These are phyloP conservation scores for Odontamblyopus lacepedii DNA, from an alignment of 2,797 vertebrate genomes.

Conservation along the genomic window DNA sequence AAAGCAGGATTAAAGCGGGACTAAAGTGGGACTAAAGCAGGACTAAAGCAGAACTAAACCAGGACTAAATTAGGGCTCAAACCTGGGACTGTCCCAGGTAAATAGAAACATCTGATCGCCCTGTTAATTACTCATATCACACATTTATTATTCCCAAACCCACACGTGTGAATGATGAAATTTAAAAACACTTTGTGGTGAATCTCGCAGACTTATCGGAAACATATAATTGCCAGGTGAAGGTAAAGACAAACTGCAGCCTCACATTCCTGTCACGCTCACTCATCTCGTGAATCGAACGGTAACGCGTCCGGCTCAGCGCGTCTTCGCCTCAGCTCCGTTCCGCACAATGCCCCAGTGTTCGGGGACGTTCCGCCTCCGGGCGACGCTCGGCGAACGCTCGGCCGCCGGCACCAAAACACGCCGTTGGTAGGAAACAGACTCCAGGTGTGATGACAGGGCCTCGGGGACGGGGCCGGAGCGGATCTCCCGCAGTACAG, in stretches of 20 bases:
- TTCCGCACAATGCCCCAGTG: conserved; percentile 49
- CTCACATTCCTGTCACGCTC: conserved; percentile 37
- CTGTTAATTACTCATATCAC: no score
- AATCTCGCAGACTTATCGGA: not conserved
- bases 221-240: not conserved
- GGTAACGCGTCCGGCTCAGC: conserved; percentile 36
- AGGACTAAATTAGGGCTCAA: no score
- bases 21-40: no score
- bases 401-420: conserved; percentile 44
- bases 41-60: no score
- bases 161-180: no score
- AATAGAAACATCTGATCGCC: no score
- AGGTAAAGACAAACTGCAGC: conserved; percentile 19
- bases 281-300: conserved; percentile 29
- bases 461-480: conserved; percentile 38
- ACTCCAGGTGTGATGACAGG: conserved; percentile 52
- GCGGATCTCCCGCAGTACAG: conserved; percentile 41
- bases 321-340: conserved; percentile 19
- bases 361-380: conserved; percentile 45
- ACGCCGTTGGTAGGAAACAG: conserved; percentile 50
- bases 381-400: conserved; percentile 30
- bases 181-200: no score
- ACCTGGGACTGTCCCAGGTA: no score
- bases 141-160: no score
- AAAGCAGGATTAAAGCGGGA: no score